These are phyloP conservation scores for Euthynnus affinis DNA, from an alignment of 2,797 vertebrate genomes.

Conservation along the genomic window DNA sequence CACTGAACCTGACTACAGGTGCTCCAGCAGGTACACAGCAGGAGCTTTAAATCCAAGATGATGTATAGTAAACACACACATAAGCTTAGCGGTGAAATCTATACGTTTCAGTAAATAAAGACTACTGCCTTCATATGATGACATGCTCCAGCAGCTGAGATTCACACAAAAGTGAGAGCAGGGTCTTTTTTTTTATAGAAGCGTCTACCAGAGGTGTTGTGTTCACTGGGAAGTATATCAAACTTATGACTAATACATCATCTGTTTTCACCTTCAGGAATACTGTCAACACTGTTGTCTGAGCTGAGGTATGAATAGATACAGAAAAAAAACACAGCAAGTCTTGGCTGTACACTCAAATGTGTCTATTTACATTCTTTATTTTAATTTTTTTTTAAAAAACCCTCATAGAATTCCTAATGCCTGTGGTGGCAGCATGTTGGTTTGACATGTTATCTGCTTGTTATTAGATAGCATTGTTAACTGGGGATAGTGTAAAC, in stretches of 20 bases:
- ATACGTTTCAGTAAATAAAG: constrained; percentile 7
- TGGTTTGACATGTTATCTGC: too few relatives aligned
- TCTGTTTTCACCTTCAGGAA: constrained; percentile 26
- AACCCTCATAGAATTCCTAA: too few relatives aligned
- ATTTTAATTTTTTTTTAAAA: too few relatives aligned
- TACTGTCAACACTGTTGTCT: constrained; percentile 1
- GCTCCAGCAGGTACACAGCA: constrained; percentile 37
- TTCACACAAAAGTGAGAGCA: constrained; percentile 6
- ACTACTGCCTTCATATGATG: constrained; percentile 6
- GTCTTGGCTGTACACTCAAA: not conserved
- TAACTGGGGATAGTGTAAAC: too few relatives aligned
- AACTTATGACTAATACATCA: constrained; percentile 3
- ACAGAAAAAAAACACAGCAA: not conserved
- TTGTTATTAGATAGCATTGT: too few relatives aligned
- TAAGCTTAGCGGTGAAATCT: constrained; percentile 19
- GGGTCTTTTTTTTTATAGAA: not conserved
- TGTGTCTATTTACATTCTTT: not conserved
- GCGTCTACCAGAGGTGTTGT: not conserved
- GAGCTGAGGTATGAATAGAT: not conserved
- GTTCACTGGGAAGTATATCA: constrained; percentile 10
- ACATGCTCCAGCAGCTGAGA: constrained; percentile 23
- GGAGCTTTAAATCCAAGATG: constrained; percentile 46
- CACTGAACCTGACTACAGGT: constrained; percentile 60
- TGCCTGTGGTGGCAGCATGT: too few relatives aligned
- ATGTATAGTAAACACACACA: constrained; percentile 35